Evolutionary conservation across 2,797 vertebrate genomes (phyloP).

Genomic region (Eleutherodactylus coqui): DNA sequence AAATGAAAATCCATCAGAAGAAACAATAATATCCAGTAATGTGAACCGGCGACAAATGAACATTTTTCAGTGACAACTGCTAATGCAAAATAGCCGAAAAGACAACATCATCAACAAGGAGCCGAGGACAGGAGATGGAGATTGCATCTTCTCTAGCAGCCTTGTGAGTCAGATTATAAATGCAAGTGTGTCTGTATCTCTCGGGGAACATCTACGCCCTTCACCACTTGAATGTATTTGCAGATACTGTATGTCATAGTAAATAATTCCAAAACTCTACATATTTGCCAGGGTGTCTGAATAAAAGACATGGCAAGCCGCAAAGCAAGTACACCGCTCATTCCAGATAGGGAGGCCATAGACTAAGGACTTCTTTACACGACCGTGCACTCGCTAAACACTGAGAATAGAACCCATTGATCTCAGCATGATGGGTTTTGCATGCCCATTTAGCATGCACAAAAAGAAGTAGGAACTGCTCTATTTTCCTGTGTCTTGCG

Average conservation of each 20-base stretch:
- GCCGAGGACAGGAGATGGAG: conserved; percentile 15
- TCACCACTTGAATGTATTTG: background rate
- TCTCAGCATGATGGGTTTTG: too few relatives aligned
- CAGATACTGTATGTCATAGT: conserved; percentile 15
- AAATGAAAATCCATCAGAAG: conserved; percentile 7
- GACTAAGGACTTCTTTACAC: too few relatives aligned
- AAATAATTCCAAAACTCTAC: background rate
- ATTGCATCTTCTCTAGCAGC: background rate
- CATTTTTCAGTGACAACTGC: background rate
- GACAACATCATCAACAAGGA: conserved; percentile 9
- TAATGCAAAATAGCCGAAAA: conserved; percentile 16
- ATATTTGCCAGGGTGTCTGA: background rate
- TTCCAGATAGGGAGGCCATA: background rate
- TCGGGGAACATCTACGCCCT: background rate
- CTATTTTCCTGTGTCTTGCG: too few relatives aligned
- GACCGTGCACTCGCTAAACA: too few relatives aligned
- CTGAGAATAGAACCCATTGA: too few relatives aligned
- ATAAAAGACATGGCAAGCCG: background rate
- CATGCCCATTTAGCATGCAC: too few relatives aligned
- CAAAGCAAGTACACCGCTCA: background rate
- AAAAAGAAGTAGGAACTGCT: too few relatives aligned
- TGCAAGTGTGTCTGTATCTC: background rate
- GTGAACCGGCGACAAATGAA: background rate
- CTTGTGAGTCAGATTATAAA: conserved; percentile 3
- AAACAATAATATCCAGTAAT: conserved; percentile 13